Base-by-base conservation (phyloP, 2,888 invertebrate species). In the Hipparchia semele region DNA sequence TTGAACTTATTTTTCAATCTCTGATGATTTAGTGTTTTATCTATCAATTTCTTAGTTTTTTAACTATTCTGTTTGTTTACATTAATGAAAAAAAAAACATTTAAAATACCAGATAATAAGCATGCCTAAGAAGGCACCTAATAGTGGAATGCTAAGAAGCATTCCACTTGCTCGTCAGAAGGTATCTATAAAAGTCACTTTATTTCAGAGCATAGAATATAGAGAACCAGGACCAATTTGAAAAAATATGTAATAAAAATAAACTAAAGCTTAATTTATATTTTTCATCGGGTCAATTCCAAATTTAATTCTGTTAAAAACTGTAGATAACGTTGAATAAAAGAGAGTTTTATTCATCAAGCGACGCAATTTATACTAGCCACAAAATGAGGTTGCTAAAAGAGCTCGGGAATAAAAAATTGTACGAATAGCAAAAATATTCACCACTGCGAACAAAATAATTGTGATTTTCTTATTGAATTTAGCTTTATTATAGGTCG, bases 311-410 rank as follows among this genome's bases (percentile, higher is more conserved):
- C 10, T 1, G 6, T 53, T 51, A 53, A 65, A 65, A 65, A 65
- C 53, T 33, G 51, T 33, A 51, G 6, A 46, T 46, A 46, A 4
- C 33, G 33, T 51, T 33, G 49, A 65, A 65, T 65, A 51, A 53
- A 65, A 65, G 53, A 65, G 33, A 39, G 65, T 7, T 65, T 65
- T 53, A 65, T 65, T 53, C 23, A 65, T 51, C 33, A 51, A 65
- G 53, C 65, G 65, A 33, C 5, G 53, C 51, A 65, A 65, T 65
- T 65, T 65, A 53, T 65, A 65, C 51, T 65, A 53, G 65, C 65
- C 65, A 53, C 65, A 33, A 65, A 65, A 53, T 51, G 65, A 53
- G 53, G 53, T 51, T 51, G 53, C 53, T 65, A 65, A 65, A 65
- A 65, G 65, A 12, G 65, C 53, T 53, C 12, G 2, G 33, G 33